These are phyloP conservation scores for Eulemur rufifrons DNA, from an alignment of 2,113 vertebrate species.

Conservation along the genomic window DNA sequence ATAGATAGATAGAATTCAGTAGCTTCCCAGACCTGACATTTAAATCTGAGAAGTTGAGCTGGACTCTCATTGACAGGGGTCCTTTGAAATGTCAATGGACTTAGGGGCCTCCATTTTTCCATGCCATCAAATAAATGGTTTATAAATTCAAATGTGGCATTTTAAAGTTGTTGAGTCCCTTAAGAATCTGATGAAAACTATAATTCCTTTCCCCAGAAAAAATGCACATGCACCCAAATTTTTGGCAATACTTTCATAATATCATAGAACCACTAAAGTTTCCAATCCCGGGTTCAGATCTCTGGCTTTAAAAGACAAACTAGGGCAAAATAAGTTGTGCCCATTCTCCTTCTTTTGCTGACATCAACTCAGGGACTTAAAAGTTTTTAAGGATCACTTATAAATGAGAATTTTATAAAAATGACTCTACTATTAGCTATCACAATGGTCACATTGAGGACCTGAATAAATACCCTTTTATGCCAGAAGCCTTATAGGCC, in stretches of 20 bases:
- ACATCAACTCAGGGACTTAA: background rate
- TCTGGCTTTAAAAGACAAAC: conserved; percentile 28
- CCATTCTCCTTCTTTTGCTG: background rate
- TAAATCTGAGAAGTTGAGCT: background rate
- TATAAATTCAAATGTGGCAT: background rate
- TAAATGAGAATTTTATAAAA: background rate
- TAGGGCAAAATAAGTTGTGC: background rate
- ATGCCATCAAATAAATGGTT: background rate
- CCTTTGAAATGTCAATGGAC: background rate
- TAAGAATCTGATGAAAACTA: background rate
- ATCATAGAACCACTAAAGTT: background rate
- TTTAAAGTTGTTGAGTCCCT: background rate
- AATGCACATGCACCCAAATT: background rate
- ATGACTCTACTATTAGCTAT: background rate
- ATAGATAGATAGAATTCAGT: background rate
- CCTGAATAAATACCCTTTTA: accelerated
- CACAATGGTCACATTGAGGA: background rate
- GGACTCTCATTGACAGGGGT: background rate
- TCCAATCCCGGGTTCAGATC: background rate
- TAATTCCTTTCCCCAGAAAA: background rate
- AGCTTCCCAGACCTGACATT: background rate
- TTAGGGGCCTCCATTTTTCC: background rate
- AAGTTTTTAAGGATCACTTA: background rate
- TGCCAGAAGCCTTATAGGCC: background rate
- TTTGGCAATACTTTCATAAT: background rate